Evolutionary conservation across 2,888 invertebrate genomes (phyloP).

Genomic region (Matsumyia berberina): DNA sequence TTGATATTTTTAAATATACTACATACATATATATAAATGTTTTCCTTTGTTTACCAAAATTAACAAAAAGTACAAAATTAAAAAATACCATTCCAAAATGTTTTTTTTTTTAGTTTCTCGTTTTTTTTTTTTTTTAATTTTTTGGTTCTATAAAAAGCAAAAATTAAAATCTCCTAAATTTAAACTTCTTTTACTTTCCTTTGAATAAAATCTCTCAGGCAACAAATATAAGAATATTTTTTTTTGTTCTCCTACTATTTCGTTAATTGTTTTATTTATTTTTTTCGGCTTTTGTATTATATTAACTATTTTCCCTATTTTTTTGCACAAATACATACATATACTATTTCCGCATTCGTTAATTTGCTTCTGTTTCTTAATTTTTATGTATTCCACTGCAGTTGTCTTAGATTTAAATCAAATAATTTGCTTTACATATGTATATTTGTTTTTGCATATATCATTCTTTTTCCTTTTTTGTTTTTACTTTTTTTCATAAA

Average conservation of each 20-base stretch:
- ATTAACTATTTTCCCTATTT: slow-evolving; percentile 47
- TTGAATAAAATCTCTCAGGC: slow-evolving; percentile 52
- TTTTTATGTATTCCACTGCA: slow-evolving; percentile 1
- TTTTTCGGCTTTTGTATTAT: slow-evolving; percentile 12
- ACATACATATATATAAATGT: slow-evolving; percentile 29
- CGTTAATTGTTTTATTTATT: slow-evolving; percentile 34
- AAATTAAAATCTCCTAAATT: slow-evolving; percentile 48
- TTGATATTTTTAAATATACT: slow-evolving; percentile 46
- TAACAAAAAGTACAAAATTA: slow-evolving; percentile 71
- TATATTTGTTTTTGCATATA: slow-evolving; percentile 1
- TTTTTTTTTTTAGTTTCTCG: no score
- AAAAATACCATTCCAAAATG: slow-evolving; percentile 72
- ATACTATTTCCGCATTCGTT: slow-evolving; percentile 35
- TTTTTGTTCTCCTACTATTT: slow-evolving; percentile 43
- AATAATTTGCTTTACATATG: slow-evolving; percentile 17
- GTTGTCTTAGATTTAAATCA: slow-evolving; percentile 8
- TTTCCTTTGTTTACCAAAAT: slow-evolving; percentile 25
- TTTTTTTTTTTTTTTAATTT: slow-evolving; percentile 19
- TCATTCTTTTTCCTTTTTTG: slow-evolving; percentile 15
- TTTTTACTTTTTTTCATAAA: slow-evolving; percentile 32
- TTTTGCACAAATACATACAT: slow-evolving; percentile 48
- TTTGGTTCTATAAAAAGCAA: slow-evolving; percentile 67
- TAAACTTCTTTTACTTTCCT: slow-evolving; percentile 21
- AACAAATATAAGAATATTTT: slow-evolving; percentile 55
- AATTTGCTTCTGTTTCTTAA: slow-evolving; percentile 12